Base-by-base conservation (phyloP, 2,797 vertebrate species). In the Characodon lateralis region DNA sequence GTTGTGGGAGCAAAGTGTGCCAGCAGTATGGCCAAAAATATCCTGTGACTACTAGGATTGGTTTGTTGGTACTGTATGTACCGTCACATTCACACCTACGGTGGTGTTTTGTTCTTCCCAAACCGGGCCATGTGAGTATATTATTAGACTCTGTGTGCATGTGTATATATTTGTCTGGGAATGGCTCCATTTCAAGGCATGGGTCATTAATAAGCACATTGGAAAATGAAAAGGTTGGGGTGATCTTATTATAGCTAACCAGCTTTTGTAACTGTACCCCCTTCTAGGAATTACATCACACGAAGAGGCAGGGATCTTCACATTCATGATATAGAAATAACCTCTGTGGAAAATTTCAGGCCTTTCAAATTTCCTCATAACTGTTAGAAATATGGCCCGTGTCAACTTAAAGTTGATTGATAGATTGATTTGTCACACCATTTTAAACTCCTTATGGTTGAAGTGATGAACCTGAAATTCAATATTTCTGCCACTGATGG, bases 21-120 rank as follows among this genome's bases (percentile, higher is more conserved):
- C 79, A 83, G 77, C 78, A 77, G 72, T 78, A 22, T 50, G 58
- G 75, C 87, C 92, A 89, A 88, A 89, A 91, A 87, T 89, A 92
- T 76, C 66, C 78, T 14, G 72, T 77, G 81, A 86, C 73, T 74
- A 74, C 35, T 63, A 28, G n/a, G 46, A 50, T 78, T 75, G 69
- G 68, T 65, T 81, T 79, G 72, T 78, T 85, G 48, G 85, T 80
- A 83, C 86, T 89, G 8, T 65, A 76, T 85, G 86, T 89, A 43
- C 89, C 80, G 74, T 80, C 83, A 73, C 73, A 68, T 51, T 84
- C 70, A 58, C 81, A 86, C 87, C 73, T 43, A 69, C 86, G 55
- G 80, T 89, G 85, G 89, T 87, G 89, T 91, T 88, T 88, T 89
- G 89, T 91, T 87, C 81, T 76, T 75, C 80, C 79, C n/a, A 76